phyloP scores from a whole-genome alignment of 1,140 invertebrate genomes.

The Leptinotarsa texana region DNA sequence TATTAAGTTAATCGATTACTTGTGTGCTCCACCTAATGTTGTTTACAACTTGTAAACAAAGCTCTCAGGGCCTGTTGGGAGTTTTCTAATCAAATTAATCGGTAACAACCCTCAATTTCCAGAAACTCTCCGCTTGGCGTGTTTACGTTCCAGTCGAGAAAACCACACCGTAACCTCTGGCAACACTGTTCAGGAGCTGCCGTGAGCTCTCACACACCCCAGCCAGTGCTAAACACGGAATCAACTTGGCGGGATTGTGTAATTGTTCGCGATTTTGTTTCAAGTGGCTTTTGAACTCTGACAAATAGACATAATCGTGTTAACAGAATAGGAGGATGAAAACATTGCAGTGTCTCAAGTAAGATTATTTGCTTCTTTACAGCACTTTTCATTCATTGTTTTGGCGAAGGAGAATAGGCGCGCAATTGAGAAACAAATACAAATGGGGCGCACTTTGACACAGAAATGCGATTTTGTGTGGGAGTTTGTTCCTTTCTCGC shows the following conservation, averaged over 20 bases:
- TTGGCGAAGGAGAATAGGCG: constrained; percentile 7
- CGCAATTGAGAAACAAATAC: constrained; percentile 1
- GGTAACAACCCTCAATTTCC: not conserved
- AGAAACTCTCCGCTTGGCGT: not conserved
- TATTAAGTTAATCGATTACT: not conserved
- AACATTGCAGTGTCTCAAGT: constrained; percentile 11
- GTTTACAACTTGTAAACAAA: not conserved
- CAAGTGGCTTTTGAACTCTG: constrained; percentile 10
- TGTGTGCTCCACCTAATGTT: not conserved
- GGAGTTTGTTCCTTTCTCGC: too few species aligned
- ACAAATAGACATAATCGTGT: constrained; percentile 2
- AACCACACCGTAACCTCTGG: not conserved
- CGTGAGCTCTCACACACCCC: constrained; percentile 24
- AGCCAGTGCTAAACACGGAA: constrained; percentile 18
- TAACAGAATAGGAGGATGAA: not conserved
- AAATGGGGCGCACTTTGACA: not conserved
- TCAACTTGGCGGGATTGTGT: constrained; percentile 23
- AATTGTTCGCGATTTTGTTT: constrained; percentile 19
- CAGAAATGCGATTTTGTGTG: too few species aligned
- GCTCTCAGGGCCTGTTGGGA: not conserved
- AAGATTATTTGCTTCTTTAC: constrained; percentile 9
- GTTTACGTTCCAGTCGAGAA: not conserved
- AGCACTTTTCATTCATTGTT: constrained; percentile 20
- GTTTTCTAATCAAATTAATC: not conserved
- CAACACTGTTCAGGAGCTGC: constrained; percentile 21